A percentile compares a stretch with the other conserved stretches of the same genome.
phyloP scores from a whole-genome alignment of 2,888 invertebrate species.

The Tholera decimalis region DNA sequence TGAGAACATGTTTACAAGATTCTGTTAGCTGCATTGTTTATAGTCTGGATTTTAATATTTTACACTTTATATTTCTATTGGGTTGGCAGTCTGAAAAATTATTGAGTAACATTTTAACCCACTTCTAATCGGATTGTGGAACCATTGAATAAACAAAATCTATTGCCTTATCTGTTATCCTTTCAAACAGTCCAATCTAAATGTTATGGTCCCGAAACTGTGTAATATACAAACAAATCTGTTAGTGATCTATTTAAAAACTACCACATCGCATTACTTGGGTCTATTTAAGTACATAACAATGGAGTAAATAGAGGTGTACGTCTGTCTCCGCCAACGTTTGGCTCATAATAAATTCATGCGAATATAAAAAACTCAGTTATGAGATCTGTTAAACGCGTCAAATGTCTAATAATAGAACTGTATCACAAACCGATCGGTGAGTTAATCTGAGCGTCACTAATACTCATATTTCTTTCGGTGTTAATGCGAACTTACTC shows the following conservation, averaged over 20 bases:
- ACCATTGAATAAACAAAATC: not conserved
- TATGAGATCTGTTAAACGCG: slow-evolving; percentile 40
- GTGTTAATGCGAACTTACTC: slow-evolving; percentile 20
- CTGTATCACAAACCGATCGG: slow-evolving; percentile 38
- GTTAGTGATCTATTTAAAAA: not conserved
- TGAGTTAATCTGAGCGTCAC: slow-evolving; percentile 45
- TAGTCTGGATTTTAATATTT: slow-evolving; percentile 27
- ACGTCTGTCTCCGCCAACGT: not conserved
- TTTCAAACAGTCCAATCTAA: not conserved
- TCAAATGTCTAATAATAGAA: slow-evolving; percentile 51
- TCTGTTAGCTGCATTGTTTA: slow-evolving; percentile 36
- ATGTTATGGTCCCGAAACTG: not conserved
- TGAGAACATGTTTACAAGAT: slow-evolving; percentile 42
- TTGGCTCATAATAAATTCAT: slow-evolving; percentile 9
- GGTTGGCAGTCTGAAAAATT: not conserved
- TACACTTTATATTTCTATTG: slow-evolving; percentile 15
- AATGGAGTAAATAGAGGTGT: not conserved
- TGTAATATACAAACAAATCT: not conserved
- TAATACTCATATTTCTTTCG: slow-evolving; percentile 39
- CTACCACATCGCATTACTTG: not conserved
- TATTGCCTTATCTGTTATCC: slow-evolving; percentile 9
- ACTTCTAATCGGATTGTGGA: slow-evolving; percentile 4
- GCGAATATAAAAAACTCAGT: slow-evolving; percentile 26
- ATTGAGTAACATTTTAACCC: slow-evolving; percentile 6
- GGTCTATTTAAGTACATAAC: not conserved